Percentiles rank a stretch among this genome's conserved stretches.
Evolutionary conservation across 2,113 vertebrate genomes (phyloP).

Genomic region (Amphilophus citrinellus): DNA sequence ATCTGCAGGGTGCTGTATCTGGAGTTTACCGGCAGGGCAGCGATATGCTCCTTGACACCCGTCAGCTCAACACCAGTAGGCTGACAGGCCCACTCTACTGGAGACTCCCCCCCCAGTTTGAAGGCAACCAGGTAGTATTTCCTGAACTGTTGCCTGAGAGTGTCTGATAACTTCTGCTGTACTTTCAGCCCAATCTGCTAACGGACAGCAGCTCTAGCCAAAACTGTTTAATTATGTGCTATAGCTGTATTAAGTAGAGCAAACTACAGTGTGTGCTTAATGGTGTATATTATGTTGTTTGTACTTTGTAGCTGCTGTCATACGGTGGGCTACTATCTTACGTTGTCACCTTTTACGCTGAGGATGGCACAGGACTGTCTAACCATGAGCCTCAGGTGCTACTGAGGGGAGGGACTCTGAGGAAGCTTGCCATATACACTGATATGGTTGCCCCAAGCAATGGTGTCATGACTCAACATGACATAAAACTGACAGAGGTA

Average conservation of each 20-base stretch:
- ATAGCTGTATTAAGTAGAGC: neutral
- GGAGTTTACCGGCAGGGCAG: conserved; percentile 86
- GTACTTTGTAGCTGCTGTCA: conserved; percentile 83
- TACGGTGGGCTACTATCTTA: conserved; percentile 91
- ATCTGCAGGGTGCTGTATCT: conserved; percentile 82
- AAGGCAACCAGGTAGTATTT: conserved; percentile 85
- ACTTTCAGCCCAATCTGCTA: neutral
- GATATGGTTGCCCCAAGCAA: conserved; percentile 85
- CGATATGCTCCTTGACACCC: conserved; percentile 85
- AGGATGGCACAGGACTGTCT: conserved; percentile 82
- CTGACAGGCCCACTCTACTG: conserved; percentile 88
- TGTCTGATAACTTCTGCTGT: neutral
- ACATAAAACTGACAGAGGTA: conserved; percentile 91
- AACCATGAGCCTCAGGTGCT: conserved; percentile 94
- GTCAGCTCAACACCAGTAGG: conserved; percentile 72
- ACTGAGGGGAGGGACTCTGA: conserved; percentile 87
- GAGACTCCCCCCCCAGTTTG: conserved; percentile 86
- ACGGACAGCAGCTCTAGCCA: neutral
- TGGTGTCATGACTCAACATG: conserved; percentile 77
- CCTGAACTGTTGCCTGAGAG: neutral
- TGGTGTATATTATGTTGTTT: neutral
- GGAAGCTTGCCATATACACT: conserved; percentile 87
- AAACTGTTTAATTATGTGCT: neutral
- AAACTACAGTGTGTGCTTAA: neutral
- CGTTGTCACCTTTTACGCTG: conserved; percentile 85